A percentile compares a stretch with the other conserved stretches of the same genome.
Evolutionary conservation across 2,797 vertebrate species (phyloP).

Genomic region (Lithobates pipiens): DNA sequence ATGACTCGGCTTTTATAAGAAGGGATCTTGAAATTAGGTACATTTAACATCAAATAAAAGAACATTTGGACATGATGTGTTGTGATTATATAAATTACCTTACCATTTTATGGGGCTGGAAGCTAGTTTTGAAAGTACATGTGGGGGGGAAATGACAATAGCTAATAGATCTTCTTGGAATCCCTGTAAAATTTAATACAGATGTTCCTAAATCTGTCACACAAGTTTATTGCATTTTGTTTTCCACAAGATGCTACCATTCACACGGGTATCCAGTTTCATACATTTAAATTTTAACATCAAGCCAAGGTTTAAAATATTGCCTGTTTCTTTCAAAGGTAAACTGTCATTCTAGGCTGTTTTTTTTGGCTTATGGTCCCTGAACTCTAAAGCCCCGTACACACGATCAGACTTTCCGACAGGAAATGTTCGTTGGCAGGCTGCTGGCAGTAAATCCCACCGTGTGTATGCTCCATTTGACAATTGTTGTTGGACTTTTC

Average conservation of each 20-base stretch:
- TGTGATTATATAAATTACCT: background rate
- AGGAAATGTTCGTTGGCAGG: too few relatives aligned
- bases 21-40: background rate
- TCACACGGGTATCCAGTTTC: conserved; percentile 47
- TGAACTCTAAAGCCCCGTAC: too few relatives aligned
- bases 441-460: too few relatives aligned
- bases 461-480: too few relatives aligned
- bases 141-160: background rate
- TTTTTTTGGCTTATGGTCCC: too few relatives aligned
- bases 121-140: background rate
- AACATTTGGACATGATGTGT: background rate
- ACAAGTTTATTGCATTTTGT: conserved; percentile 29
- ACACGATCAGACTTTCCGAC: too few relatives aligned
- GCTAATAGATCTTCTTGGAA: conserved; percentile 14
- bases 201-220: conserved; percentile 48
- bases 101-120: background rate
- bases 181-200: conserved; percentile 38
- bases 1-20: conserved; percentile 12
- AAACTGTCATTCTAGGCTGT: too few relatives aligned
- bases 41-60: background rate
- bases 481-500: too few relatives aligned
- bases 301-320: background rate
- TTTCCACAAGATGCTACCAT: background rate
- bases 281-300: background rate
- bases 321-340: too few relatives aligned